These are phyloP conservation scores for Drosophila vallismaia DNA, from an alignment of 2,888 invertebrate genomes.

Conservation along the genomic window DNA sequence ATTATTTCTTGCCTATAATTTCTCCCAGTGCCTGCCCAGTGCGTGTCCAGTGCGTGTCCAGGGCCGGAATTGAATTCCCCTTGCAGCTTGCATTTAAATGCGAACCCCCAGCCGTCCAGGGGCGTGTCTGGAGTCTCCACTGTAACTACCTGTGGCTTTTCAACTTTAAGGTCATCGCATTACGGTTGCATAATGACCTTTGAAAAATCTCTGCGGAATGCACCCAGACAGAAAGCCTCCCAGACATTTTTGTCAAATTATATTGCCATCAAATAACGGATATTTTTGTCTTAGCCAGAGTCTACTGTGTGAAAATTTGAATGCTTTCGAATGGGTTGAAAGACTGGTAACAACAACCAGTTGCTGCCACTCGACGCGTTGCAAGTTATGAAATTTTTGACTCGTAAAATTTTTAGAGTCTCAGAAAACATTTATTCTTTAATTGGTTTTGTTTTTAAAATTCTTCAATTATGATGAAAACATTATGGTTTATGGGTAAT, in stretches of 20 bases:
- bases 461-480: neutral
- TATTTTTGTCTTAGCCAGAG: constrained; percentile 1
- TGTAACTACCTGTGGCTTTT: constrained; percentile 11
- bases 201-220: neutral
- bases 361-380: constrained; percentile 4
- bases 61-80: constrained; percentile 7
- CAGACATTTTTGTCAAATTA: too few species aligned
- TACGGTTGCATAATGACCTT: constrained; percentile 15
- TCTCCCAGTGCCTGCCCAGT: neutral
- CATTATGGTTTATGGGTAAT: too few species aligned
- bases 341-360: constrained; percentile 2
- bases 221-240: neutral
- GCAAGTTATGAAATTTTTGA: constrained; percentile 20
- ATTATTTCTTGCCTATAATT: neutral
- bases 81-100: constrained; percentile 23
- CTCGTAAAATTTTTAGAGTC: constrained; percentile 3
- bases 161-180: constrained; percentile 17
- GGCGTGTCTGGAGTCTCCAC: constrained; percentile 13
- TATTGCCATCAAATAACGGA: too few species aligned
- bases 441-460: neutral
- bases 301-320: constrained; percentile 21
- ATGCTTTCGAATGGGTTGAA: constrained; percentile 11
- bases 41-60: neutral
- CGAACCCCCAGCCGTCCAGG: constrained; percentile 20
- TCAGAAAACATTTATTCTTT: constrained; percentile 9